phyloP scores from a whole-genome alignment of 2,888 invertebrate genomes.

The Cremastinae sp. region DNA sequence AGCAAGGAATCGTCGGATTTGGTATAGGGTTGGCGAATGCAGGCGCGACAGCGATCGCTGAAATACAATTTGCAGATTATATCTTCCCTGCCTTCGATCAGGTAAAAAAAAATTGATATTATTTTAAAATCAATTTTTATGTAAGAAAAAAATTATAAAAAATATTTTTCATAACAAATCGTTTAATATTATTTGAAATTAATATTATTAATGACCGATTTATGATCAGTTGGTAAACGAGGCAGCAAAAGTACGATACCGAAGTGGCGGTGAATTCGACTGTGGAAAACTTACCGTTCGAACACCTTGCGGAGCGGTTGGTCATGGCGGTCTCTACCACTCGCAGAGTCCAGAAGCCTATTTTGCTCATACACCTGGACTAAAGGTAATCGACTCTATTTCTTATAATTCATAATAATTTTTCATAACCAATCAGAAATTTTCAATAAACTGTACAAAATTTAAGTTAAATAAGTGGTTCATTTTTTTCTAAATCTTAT shows the following conservation, averaged over 20 bases:
- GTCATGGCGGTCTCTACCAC: constrained; percentile 98
- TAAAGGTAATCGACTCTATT: too few species aligned
- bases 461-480: too few species aligned
- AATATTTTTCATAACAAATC: not conserved
- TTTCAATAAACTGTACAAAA: too few species aligned
- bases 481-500: too few species aligned
- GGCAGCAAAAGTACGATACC: constrained; percentile 96
- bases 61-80: constrained; percentile 99
- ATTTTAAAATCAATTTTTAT: constrained; percentile 11
- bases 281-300: constrained; percentile 96
- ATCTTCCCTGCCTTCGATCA: constrained; percentile 99
- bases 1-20: constrained; percentile 98
- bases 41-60: constrained; percentile 97
- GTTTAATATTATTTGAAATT: not conserved
- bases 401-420: too few species aligned
- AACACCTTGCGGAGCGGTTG: constrained; percentile 97
- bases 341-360: constrained; percentile 99
- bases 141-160: not conserved
- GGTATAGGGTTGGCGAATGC: constrained; percentile 95
- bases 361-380: constrained; percentile 97
- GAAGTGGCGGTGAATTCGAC: constrained; percentile 93
- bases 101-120: constrained; percentile 80
- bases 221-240: constrained; percentile 88
- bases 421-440: too few species aligned
- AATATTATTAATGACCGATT: too few species aligned